A percentile compares a stretch with the other conserved stretches of the same genome.
These are phyloP conservation scores for Zeus faber DNA, from an alignment of 2,113 vertebrate genomes.

Conservation along the genomic window DNA sequence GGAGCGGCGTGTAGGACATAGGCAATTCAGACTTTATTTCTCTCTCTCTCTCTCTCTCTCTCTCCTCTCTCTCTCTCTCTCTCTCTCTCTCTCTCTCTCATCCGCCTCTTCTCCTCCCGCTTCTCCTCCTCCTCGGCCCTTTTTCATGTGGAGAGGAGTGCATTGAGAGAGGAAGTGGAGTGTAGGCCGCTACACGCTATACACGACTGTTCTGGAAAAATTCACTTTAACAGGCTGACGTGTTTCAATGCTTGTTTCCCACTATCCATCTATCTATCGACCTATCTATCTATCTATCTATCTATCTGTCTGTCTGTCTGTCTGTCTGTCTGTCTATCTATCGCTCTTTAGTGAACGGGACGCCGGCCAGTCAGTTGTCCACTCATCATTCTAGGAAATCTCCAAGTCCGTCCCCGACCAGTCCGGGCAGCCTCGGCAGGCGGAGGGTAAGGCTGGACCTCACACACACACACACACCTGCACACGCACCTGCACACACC, in stretches of 20 bases:
- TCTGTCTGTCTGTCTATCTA: constrained; percentile 24
- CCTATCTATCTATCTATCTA: constrained; percentile 4
- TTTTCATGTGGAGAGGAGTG: constrained; percentile 41
- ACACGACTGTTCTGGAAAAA: constrained; percentile 31
- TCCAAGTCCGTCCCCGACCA: constrained; percentile 91
- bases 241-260: constrained; percentile 11
- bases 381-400: constrained; percentile 92
- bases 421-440: constrained; percentile 88
- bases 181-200: constrained; percentile 43
- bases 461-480: not conserved
- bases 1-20: too few relatives aligned
- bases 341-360: constrained; percentile 88
- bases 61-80: not conserved
- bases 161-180: constrained; percentile 49
- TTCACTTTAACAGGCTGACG: constrained; percentile 18
- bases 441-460: constrained; percentile 83
- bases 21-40: constrained; percentile 25
- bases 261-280: constrained; percentile 6
- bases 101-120: constrained; percentile 13
- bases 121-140: constrained; percentile 29
- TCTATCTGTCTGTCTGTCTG: constrained; percentile 16
- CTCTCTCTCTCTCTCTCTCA: constrained; percentile 2
- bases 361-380: constrained; percentile 92
- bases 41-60: not conserved
- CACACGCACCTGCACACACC: not conserved